A percentile compares a stretch with the other conserved stretches of the same genome.
These are phyloP conservation scores for Phodopus roborovskii DNA, from an alignment of 2,113 vertebrate genomes.

Conservation along the genomic window DNA sequence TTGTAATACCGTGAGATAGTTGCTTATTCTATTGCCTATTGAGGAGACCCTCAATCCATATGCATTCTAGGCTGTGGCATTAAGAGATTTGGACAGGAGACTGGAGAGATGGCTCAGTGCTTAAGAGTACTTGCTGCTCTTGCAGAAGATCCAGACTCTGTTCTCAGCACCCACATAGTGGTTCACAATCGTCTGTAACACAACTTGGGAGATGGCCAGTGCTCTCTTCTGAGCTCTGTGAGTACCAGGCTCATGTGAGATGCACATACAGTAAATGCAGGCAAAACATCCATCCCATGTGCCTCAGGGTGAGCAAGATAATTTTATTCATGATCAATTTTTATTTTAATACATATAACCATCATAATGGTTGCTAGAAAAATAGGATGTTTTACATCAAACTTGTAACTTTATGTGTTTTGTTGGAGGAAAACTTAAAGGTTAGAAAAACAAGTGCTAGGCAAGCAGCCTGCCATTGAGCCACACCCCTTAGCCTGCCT, in stretches of 20 bases:
- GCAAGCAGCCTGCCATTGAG: neutral
- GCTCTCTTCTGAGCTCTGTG: neutral
- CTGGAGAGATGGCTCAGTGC: neutral
- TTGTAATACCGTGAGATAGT: neutral
- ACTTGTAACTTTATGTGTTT: conserved; percentile 33
- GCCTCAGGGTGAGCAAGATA: neutral
- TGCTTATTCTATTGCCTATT: neutral
- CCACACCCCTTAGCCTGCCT: neutral
- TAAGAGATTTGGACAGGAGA: neutral
- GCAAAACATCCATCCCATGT: neutral
- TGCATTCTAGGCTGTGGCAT: neutral
- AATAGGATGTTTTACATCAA: conserved; percentile 55
- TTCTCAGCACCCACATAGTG: neutral
- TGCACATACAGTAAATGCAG: neutral
- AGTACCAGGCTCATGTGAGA: neutral
- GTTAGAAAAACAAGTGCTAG: conserved; percentile 51
- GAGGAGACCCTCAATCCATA: neutral
- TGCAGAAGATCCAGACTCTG: neutral
- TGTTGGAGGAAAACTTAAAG: conserved; percentile 41
- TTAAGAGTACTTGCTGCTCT: neutral
- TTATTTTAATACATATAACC: conserved; percentile 45
- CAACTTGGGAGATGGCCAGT: neutral
- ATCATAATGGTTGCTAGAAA: conserved; percentile 3
- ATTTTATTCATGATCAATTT: conserved; percentile 28
- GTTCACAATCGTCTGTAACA: no score